Evolutionary conservation across 1,140 invertebrate genomes (phyloP).

Genomic region (Papilio polytes): DNA sequence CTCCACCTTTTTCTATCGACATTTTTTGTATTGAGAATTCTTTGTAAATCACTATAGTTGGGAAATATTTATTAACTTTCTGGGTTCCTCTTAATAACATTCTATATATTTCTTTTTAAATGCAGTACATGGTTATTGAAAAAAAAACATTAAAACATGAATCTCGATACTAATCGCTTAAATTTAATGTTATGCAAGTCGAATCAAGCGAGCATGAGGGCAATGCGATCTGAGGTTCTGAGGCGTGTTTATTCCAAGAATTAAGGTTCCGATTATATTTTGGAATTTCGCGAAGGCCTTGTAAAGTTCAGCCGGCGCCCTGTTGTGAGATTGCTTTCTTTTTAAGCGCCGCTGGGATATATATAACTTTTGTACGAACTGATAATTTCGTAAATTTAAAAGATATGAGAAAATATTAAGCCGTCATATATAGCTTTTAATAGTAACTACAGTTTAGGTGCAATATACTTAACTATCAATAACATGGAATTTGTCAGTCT

Average conservation of each 20-base stretch:
- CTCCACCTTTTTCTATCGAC: no score
- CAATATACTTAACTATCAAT: background rate
- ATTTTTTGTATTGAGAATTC: no score
- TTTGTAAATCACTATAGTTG: background rate
- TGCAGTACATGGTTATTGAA: background rate
- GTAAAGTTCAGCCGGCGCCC: background rate
- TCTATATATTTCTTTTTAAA: no score
- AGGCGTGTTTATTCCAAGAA: constrained; percentile 12
- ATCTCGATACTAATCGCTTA: background rate
- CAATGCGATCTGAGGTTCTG: constrained; percentile 11
- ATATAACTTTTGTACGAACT: no score
- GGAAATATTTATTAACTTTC: background rate
- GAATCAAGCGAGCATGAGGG: background rate
- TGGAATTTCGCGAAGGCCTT: background rate
- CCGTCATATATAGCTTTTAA: background rate
- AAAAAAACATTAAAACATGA: background rate
- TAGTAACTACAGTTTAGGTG: constrained; percentile 1
- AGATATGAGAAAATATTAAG: background rate
- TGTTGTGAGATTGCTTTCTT: constrained; percentile 7
- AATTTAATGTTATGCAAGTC: constrained; percentile 5
- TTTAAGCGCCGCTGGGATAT: background rate
- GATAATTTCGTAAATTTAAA: no score
- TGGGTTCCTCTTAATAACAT: background rate
- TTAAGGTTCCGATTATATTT: background rate
- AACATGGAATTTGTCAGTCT: constrained; percentile 1